Percentiles rank a stretch among this genome's conserved stretches.
Evolutionary conservation across 1,140 invertebrate species (phyloP).

Genomic region (Penaeus indicus): DNA sequence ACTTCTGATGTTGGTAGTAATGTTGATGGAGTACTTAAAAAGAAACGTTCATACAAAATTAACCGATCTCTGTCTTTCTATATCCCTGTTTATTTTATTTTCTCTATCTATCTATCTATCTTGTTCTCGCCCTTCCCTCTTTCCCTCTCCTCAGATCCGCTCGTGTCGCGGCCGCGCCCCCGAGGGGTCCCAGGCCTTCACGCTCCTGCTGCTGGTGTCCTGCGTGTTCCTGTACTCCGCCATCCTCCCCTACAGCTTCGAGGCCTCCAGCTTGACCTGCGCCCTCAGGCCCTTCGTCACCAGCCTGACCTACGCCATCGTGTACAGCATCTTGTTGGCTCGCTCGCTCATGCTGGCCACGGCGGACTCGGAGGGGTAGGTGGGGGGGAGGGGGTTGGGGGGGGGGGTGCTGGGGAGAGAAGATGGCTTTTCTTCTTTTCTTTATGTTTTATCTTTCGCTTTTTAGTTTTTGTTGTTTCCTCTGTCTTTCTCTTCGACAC

Average conservation of each 20-base stretch:
- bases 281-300: slow-evolving; percentile 73
- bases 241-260: slow-evolving; percentile 74
- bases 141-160: slow-evolving; percentile 72
- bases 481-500: too few species aligned
- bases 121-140: slow-evolving; percentile 23
- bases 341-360: slow-evolving; percentile 75
- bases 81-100: too few species aligned
- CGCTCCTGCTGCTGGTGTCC: slow-evolving; percentile 68
- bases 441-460: too few species aligned
- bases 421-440: too few species aligned
- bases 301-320: slow-evolving; percentile 73
- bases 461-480: too few species aligned
- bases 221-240: slow-evolving; percentile 73
- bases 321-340: slow-evolving; percentile 75
- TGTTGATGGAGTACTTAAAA: too few species aligned
- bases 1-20: too few species aligned
- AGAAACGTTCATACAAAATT: too few species aligned
- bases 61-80: too few species aligned
- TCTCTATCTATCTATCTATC: too few species aligned
- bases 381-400: slow-evolving; percentile 63
- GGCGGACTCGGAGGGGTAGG: slow-evolving; percentile 72
- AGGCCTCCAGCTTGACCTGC: slow-evolving; percentile 70
- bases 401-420: not conserved
- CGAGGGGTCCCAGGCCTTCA: slow-evolving; percentile 69
- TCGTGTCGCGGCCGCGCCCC: slow-evolving; percentile 68